Evolutionary conservation across 1,140 invertebrate genomes (phyloP).

Genomic region (Drosophila albomicans): DNA sequence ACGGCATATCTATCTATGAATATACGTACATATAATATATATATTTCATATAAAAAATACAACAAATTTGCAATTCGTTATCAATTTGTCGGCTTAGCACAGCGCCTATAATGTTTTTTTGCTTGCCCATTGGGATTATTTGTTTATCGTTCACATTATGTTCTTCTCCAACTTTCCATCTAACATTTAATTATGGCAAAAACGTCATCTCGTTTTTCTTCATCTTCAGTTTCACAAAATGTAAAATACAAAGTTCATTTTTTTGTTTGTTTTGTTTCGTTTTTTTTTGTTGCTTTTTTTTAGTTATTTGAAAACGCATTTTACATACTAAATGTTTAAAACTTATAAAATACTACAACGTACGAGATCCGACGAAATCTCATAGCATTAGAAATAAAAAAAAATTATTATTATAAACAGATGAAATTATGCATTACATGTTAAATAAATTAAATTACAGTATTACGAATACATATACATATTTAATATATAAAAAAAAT

Average conservation of each 20-base stretch:
- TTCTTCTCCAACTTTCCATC: constrained; percentile 57
- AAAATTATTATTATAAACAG: constrained; percentile 44
- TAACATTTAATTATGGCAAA: constrained; percentile 74
- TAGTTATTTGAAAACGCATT: constrained; percentile 61
- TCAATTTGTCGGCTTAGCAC: constrained; percentile 54
- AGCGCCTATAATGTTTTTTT: constrained; percentile 31
- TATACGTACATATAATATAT: constrained; percentile 37
- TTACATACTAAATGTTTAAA: constrained; percentile 75
- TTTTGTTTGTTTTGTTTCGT: constrained; percentile 38
- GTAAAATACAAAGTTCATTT: constrained; percentile 59
- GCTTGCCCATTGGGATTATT: constrained; percentile 39
- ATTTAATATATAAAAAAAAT: constrained; percentile 47
- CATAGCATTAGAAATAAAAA: constrained; percentile 68
- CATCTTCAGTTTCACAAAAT: constrained; percentile 47
- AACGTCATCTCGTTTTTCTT: constrained; percentile 2
- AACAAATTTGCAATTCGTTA: constrained; percentile 81
- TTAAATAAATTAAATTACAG: constrained; percentile 77
- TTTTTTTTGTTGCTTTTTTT: constrained; percentile 27
- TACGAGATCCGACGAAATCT: constrained; percentile 81
- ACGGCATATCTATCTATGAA: constrained; percentile 55
- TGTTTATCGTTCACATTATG: constrained; percentile 38
- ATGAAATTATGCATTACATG: constrained; percentile 57
- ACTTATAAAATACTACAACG: constrained; percentile 83
- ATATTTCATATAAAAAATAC: constrained; percentile 76
- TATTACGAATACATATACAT: constrained; percentile 42